Conservation (phyloP, 2,113 vertebrate genomes). For the Zapornia atra region DNA sequence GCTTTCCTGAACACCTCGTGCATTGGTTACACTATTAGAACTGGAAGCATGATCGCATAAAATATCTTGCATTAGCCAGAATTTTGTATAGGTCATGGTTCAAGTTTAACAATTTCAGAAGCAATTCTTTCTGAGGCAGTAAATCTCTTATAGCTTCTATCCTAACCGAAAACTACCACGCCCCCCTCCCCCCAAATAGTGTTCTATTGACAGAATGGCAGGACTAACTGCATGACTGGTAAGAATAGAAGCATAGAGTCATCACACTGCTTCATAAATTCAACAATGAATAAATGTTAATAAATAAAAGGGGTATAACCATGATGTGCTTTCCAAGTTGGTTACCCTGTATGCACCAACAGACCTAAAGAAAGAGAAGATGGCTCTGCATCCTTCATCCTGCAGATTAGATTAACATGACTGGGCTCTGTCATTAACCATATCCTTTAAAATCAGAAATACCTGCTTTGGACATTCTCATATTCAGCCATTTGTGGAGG, state of each 20-base stretch:
- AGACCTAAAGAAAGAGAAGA: neutral
- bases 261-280: neutral
- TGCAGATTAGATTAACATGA: neutral
- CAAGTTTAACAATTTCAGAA: slow-evolving; percentile 9
- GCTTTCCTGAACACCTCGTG: neutral
- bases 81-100: neutral
- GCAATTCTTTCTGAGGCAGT: neutral
- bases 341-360: neutral
- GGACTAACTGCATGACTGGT: neutral
- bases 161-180: neutral
- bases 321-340: neutral
- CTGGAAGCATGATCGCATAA: neutral
- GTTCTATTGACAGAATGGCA: neutral
- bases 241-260: neutral
- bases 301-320: neutral
- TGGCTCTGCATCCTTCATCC: neutral
- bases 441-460: neutral
- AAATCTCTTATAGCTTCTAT: neutral
- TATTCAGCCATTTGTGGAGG: neutral
- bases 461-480: neutral
- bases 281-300: neutral
- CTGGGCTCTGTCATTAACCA: neutral
- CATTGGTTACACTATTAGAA: neutral
- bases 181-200: neutral
- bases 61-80: neutral